phyloP scores from a whole-genome alignment of 2,113 vertebrate species.

The Myrmecobius fasciatus region DNA sequence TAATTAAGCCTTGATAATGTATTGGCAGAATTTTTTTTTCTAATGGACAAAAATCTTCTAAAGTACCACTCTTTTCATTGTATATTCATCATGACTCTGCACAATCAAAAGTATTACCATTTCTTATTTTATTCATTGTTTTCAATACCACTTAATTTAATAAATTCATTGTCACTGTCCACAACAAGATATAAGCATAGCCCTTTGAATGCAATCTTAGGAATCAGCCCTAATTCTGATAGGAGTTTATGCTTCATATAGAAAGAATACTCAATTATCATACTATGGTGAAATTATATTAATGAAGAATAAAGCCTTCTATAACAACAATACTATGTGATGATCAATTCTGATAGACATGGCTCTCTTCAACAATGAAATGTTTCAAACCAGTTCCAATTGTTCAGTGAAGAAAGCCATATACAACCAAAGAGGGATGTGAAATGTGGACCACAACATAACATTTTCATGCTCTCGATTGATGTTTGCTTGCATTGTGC shows the following conservation, averaged over 20 bases:
- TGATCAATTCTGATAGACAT: no score
- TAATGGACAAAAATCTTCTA: conserved; percentile 53
- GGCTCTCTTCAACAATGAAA: no score
- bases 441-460: no score
- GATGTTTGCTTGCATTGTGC: no score
- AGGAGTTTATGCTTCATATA: conserved; percentile 5
- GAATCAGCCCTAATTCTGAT: not conserved
- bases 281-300: conserved; percentile 8
- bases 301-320: not conserved
- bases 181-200: not conserved
- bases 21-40: conserved; percentile 47
- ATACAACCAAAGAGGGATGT: no score
- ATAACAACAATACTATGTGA: no score
- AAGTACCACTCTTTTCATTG: not conserved
- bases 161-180: not conserved
- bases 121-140: not conserved
- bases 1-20: conserved; percentile 55
- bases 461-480: no score
- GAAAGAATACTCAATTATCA: not conserved
- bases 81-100: conserved; percentile 5
- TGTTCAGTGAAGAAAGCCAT: no score
- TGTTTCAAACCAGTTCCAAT: no score
- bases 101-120: conserved; percentile 28
- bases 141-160: not conserved
- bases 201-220: not conserved